Base-by-base conservation (phyloP, 53 echinoderm and acorn worm genomes). In the Antedon mediterranea region DNA sequence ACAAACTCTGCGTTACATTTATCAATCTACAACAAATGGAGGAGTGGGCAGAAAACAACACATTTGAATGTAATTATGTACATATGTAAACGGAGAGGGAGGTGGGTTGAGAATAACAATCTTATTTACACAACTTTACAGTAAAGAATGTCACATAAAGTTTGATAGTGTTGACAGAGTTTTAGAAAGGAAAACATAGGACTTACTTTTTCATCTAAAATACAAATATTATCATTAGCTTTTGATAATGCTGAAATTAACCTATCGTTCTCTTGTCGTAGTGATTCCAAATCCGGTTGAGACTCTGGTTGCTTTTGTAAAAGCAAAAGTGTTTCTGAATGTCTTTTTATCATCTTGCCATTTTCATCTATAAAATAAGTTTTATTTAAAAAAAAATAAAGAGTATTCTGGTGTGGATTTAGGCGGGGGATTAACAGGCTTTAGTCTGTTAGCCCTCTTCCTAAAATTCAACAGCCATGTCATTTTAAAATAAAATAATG, bases 221-320 rank as follows among this genome's bases (percentile, higher is more conserved):
- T 75, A 43, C 79, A 31, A 0, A 80, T 74, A 71, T 71, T 71
- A 26, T 43, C 31, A 28, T 81, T 79, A 4, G 70, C 78, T 73
- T 28, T 32, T 57, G 83, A 33, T 37, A 84, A 31, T 33, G 77
- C 37, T 26, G 80, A 57, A 31, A 90, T 75, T 77, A 98, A 76
- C 4, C 82, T 84, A 26, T 98, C 90, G 13, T 86, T 93, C 71
- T 91, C 89, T 26, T 84, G 71, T 31, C 81, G 79, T 27, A 87
- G 34, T 7, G 72, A 78, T 75, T 92, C 98, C 5, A 92, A 76
- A 32, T 90, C 88, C 43, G 88, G 78, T 71, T 89, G 78, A 15
- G 79, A 84, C 3, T 85, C 80, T 27, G 85, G 81, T 13, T 90
- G 77, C 73, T 87, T 80, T 30, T 92, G 86, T 26, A 86, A 80